Base-by-base conservation (phyloP, 2,113 vertebrate genomes). In the Archilochus colubris region DNA sequence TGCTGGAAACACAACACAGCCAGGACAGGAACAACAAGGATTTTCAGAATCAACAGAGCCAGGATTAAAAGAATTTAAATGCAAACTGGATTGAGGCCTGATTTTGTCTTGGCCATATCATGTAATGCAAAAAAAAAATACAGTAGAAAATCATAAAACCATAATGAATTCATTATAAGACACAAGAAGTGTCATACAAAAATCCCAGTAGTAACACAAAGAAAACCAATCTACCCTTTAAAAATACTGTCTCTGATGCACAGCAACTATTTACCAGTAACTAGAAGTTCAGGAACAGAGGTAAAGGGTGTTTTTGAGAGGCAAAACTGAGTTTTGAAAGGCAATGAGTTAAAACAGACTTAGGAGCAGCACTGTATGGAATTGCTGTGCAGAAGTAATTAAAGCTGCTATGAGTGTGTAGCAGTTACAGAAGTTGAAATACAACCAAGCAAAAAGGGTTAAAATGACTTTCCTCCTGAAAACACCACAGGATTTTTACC, bases 361-460 rank as follows among this genome's bases (percentile, higher is more conserved):
- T 14, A 74, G 57, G 44, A 73, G 57, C 55, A 91, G 19, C 38
- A 70, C 1, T n/a, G 17, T 19, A 16, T 2, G 24, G n/a, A 25
- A n/a, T 7, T 53, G 46, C 20, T 14, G 61, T 62, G 48, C 10
- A 46, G 11, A 73, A 38, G 24, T 31, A 44, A 80, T 1, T 30
- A 46, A 18, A 30, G 9, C 4, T 72, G 43, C 10, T 68, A 2
- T 8, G 0, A 1, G 1, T 12, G 61, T 21, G 4, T 61, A 44
- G 46, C 86, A 85, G 6, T 20, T 22, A 43, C 0, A 3, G 36
- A 62, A 80, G n/a, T 7, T 59, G n/a, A 74, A 86, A 73, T 91
- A 76, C 6, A 7, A 19, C 30, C 66, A 64, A 48, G 2, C 11
- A n/a, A 59, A 16, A 51, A 74, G 12, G 33, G 30, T 7, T 68